Percentiles rank a stretch among this genome's conserved stretches.
Conservation (phyloP, 2,797 vertebrate species). For the Enteromius afrohamiltoni region DNA sequence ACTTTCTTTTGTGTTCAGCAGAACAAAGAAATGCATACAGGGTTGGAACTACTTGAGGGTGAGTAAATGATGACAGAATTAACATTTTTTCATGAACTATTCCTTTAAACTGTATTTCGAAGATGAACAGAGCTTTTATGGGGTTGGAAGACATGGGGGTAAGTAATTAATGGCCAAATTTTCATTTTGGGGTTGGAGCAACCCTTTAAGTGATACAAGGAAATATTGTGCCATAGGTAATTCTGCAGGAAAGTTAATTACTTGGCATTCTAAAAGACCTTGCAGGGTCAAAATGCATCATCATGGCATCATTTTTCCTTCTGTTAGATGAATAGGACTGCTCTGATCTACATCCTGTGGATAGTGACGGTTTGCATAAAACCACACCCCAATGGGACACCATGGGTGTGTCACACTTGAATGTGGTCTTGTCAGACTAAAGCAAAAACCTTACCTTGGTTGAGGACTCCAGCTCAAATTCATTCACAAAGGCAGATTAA, state of each 20-base stretch:
- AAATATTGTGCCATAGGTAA: not conserved
- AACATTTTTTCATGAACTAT: too few relatives aligned
- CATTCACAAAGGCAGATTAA: slow-evolving; percentile 63
- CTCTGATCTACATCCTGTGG: slow-evolving; percentile 51
- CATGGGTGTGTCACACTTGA: slow-evolving; percentile 48
- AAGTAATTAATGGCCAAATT: too few relatives aligned
- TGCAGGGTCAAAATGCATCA: not conserved
- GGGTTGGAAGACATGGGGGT: too few relatives aligned
- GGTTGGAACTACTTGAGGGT: too few relatives aligned
- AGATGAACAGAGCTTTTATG: too few relatives aligned
- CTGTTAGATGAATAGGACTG: slow-evolving; percentile 48
- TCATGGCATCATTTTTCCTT: slow-evolving; percentile 51
- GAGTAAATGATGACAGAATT: too few relatives aligned
- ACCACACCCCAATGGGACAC: slow-evolving; percentile 4
- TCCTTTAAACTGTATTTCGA: too few relatives aligned
- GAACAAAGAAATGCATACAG: too few relatives aligned
- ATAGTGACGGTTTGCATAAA: slow-evolving; percentile 46
- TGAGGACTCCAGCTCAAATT: slow-evolving; percentile 73
- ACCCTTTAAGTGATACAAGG: not conserved
- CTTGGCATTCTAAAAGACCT: not conserved
- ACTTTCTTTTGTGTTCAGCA: too few relatives aligned
- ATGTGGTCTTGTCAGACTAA: slow-evolving; percentile 32
- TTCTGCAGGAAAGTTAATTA: not conserved
- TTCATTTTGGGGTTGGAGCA: too few relatives aligned
- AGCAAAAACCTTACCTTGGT: slow-evolving; percentile 67